Percentiles rank a stretch among this genome's conserved stretches.
phyloP scores from a whole-genome alignment of 2,797 vertebrate genomes.

The Cirrhinus mrigala region DNA sequence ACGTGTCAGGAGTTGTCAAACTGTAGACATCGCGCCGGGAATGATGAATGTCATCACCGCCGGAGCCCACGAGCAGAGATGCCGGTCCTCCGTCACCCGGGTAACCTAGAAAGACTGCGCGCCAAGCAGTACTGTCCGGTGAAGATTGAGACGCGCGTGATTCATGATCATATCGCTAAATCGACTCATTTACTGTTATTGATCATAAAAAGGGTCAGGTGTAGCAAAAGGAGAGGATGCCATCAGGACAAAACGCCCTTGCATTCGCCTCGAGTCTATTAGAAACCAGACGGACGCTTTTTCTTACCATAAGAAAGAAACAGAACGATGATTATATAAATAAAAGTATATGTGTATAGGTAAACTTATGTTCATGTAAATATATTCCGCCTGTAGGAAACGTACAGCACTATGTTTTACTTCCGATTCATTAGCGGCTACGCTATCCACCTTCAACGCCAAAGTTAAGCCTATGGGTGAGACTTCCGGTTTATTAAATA shows the following conservation, averaged over 20 bases:
- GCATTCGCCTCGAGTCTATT: background rate
- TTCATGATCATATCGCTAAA: constrained; percentile 45
- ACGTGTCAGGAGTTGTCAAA: constrained; percentile 53
- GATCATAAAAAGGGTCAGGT: constrained; percentile 44
- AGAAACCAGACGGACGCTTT: background rate
- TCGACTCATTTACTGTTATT: constrained; percentile 42
- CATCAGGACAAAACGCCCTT: background rate
- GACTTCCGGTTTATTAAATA: background rate
- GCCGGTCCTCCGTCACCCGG: constrained; percentile 41
- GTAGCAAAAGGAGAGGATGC: constrained; percentile 1
- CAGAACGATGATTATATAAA: background rate
- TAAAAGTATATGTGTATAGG: background rate
- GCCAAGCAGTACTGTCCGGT: constrained; percentile 34
- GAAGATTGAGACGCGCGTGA: constrained; percentile 38
- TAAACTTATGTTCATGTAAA: background rate
- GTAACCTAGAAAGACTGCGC: constrained; percentile 38
- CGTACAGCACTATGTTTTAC: too few relatives aligned
- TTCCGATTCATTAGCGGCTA: too few relatives aligned
- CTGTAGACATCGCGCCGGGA: constrained; percentile 42
- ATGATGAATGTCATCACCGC: constrained; percentile 51
- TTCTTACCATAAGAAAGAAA: background rate
- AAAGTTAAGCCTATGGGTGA: background rate
- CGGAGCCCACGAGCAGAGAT: constrained; percentile 22
- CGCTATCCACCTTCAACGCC: background rate
- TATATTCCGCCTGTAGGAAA: background rate